These are phyloP conservation scores for Hydrozoanthus tunicans DNA, from an alignment of 64 coral and sea anemone species.

Conservation along the genomic window DNA sequence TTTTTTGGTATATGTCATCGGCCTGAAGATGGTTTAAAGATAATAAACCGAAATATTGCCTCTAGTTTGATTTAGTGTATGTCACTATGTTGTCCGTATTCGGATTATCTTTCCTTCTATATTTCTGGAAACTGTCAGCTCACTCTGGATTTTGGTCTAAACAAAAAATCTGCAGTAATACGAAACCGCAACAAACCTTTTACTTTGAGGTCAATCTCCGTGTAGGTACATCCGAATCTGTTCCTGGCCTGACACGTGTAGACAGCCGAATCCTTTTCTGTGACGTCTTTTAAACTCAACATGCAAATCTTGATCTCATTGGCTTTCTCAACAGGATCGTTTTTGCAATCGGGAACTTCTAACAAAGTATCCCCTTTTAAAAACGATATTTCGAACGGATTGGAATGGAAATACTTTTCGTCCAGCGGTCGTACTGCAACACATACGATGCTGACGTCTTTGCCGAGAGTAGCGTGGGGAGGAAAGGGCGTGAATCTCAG, in stretches of 20 bases:
- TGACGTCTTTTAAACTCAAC: constrained; percentile 7
- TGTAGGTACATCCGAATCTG: constrained; percentile 20
- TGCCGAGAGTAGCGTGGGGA: not conserved
- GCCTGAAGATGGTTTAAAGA: too few relatives aligned
- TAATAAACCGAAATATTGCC: too few relatives aligned
- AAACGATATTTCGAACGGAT: constrained; percentile 42
- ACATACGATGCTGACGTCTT: constrained; percentile 35
- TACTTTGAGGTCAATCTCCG: not conserved
- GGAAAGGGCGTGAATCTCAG: constrained; percentile 7
- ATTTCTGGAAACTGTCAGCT: too few relatives aligned
- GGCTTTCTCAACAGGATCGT: not conserved
- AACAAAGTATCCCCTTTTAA: not conserved
- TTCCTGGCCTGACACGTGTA: constrained; percentile 36
- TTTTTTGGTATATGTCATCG: too few relatives aligned
- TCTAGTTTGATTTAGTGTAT: too few relatives aligned
- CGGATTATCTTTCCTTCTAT: too few relatives aligned
- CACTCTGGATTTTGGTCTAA: too few relatives aligned
- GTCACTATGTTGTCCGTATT: too few relatives aligned
- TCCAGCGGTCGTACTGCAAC: constrained; percentile 32
- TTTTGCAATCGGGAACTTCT: not conserved
- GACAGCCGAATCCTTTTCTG: constrained; percentile 8
- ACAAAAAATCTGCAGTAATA: too few relatives aligned
- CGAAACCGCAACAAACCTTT: constrained; percentile 1
- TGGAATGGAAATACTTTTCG: not conserved
- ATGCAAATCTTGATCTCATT: constrained; percentile 29